Conservation (phyloP, 2,888 invertebrate species). For the Dasypolia templi region DNA sequence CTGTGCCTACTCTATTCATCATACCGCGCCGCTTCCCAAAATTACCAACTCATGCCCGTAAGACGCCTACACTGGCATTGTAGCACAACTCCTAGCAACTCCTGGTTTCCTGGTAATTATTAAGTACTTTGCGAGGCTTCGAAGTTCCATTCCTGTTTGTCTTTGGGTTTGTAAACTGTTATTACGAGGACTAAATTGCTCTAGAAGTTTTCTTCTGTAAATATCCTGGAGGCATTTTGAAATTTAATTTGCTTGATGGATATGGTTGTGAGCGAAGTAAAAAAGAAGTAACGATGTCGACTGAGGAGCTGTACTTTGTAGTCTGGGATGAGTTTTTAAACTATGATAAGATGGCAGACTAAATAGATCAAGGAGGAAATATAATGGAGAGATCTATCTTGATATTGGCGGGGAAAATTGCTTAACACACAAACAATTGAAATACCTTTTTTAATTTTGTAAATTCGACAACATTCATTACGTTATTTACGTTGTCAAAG, state of each 20-base stretch:
- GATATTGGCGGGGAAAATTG: too few relatives aligned
- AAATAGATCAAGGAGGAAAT: neutral
- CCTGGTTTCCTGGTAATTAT: constrained; percentile 42
- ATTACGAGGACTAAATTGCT: constrained; percentile 35
- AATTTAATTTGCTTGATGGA: constrained; percentile 45
- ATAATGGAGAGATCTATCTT: too few relatives aligned
- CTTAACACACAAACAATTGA: too few relatives aligned
- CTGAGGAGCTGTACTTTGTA: neutral
- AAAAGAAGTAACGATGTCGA: neutral
- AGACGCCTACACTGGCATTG: constrained; percentile 23
- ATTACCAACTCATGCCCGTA: constrained; percentile 13
- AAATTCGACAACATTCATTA: too few relatives aligned
- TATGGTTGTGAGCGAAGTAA: constrained; percentile 2
- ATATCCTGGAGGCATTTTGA: constrained; percentile 20
- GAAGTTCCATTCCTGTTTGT: constrained; percentile 41
- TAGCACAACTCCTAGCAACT: constrained; percentile 17
- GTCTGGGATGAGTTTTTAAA: neutral
- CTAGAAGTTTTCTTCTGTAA: constrained; percentile 37
- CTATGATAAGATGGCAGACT: neutral
- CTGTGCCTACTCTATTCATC: neutral
- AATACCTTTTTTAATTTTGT: too few relatives aligned
- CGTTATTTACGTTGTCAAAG: too few relatives aligned
- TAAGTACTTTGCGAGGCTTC: constrained; percentile 36
- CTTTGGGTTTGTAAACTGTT: constrained; percentile 26
- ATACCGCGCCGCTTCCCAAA: neutral